Evolutionary conservation across 2,888 invertebrate genomes (phyloP).

Genomic region (Keiferia lycopersicella): DNA sequence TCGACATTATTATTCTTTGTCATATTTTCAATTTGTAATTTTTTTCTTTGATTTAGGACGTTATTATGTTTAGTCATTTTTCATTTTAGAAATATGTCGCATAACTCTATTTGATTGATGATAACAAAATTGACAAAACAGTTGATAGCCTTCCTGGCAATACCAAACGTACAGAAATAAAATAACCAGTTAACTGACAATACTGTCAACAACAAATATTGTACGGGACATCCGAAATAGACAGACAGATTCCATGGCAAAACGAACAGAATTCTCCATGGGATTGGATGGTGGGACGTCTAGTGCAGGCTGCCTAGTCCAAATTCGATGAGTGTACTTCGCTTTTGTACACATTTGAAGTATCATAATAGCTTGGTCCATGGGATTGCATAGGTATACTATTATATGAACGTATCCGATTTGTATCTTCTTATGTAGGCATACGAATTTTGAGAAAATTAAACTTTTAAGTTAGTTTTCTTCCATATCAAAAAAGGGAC

Average conservation of each 20-base stretch:
- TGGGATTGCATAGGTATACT: too few species aligned
- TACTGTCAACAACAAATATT: not conserved
- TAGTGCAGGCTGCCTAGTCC: constrained; percentile 37
- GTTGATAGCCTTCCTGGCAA: not conserved
- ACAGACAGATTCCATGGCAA: not conserved
- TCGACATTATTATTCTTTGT: too few species aligned
- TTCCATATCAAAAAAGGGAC: too few species aligned
- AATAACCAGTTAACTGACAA: not conserved
- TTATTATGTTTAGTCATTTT: too few species aligned
- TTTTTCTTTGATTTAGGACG: too few species aligned
- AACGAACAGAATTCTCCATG: constrained; percentile 33
- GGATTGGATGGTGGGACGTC: constrained; percentile 39
- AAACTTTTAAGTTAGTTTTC: too few species aligned
- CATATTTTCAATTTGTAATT: too few species aligned
- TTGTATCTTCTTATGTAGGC: too few species aligned
- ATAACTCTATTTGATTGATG: not conserved
- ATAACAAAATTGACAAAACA: not conserved
- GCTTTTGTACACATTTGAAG: constrained; percentile 8
- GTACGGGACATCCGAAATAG: not conserved
- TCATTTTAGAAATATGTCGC: too few species aligned
- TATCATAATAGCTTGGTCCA: not conserved
- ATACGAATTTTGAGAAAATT: too few species aligned
- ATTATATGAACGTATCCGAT: too few species aligned
- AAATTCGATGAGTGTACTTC: constrained; percentile 36
- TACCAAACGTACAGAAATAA: not conserved